Base-by-base conservation (phyloP, 2,113 vertebrate species). In the Toxostoma redivivum region DNA sequence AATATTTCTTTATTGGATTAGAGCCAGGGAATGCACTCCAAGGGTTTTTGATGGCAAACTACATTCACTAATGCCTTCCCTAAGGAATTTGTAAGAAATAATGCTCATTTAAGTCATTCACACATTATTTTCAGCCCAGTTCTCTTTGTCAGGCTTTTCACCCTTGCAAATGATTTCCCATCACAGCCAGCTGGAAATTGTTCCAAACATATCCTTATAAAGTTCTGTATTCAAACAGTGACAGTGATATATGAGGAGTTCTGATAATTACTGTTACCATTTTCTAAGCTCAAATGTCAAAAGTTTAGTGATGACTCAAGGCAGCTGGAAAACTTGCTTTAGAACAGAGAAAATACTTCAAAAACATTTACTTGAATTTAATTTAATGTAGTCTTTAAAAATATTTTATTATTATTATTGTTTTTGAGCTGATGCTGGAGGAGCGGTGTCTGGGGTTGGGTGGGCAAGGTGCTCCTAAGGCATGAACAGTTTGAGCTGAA, bases 401-500 rank as follows among this genome's bases (percentile, higher is more conserved):
- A 2, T 18, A 22, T 62, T 40, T 57, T 78, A 1, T 47, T 61
- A 45, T 10, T 51, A 37, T 12, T 65, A 57, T 3, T 17, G 58
- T 30, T 21, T 57, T 78, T 24, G 61, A 54, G 42, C 40, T 61
- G 23, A 10, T 87, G 73, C 37, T 60, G 20, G 64, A 69, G 30
- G 21, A 79, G 38, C 25, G 64, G 0, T 27, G 2, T 61, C 14
- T 30, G n/a, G 13, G 40, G 15, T 19, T 25, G 37, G 17, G 20
- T 54, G 35, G 79, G 28, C 61, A 9, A 15, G 31, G 3, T 27
- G 45, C 31, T 28, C 5, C 0, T 8, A 22, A 44, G 12, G 5
- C 11, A 10, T 31, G 21, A 92, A 28, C 38, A 42, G 19, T 44
- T 61, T 35, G 45, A 77, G 45, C 37, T 69, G 6, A 19, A 13